A percentile compares a stretch with the other conserved stretches of the same genome.
phyloP scores from a whole-genome alignment of 2,113 vertebrate genomes.

The Microtus oregoni region DNA sequence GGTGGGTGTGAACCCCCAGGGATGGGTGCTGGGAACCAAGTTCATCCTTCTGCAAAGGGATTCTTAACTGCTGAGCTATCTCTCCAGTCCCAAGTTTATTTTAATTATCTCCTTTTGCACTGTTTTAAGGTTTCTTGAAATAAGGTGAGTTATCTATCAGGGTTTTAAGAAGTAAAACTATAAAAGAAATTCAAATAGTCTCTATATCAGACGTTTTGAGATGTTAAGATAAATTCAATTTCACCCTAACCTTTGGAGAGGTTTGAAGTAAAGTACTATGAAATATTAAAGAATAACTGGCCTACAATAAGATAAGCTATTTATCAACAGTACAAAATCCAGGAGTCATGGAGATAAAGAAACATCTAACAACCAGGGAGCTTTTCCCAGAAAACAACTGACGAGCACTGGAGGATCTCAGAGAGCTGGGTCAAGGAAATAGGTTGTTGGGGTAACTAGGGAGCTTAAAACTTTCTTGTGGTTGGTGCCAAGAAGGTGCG shows the following conservation, averaged over 20 bases:
- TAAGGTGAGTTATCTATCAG: neutral
- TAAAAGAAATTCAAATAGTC: conserved; percentile 38
- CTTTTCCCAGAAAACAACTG: neutral
- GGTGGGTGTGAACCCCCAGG: too few species aligned
- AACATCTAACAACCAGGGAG: neutral
- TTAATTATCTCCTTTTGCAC: neutral
- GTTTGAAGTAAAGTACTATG: neutral
- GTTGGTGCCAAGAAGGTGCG: neutral
- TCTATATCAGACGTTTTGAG: neutral
- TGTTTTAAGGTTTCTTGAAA: neutral
- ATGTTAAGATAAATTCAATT: neutral
- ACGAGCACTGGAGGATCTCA: neutral
- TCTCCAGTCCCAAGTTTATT: neutral
- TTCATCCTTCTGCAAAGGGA: neutral
- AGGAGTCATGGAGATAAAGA: neutral
- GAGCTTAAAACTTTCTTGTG: neutral
- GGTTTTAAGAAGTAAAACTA: neutral
- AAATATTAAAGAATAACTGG: neutral
- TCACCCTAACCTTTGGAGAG: neutral
- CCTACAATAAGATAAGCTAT: neutral
- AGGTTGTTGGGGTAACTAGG: neutral
- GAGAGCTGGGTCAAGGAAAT: neutral
- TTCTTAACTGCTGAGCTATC: neutral
- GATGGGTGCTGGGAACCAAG: neutral
- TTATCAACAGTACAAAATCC: neutral